Conservation (phyloP, 1,140 invertebrate species). For the Drosophila pectinifera region DNA sequence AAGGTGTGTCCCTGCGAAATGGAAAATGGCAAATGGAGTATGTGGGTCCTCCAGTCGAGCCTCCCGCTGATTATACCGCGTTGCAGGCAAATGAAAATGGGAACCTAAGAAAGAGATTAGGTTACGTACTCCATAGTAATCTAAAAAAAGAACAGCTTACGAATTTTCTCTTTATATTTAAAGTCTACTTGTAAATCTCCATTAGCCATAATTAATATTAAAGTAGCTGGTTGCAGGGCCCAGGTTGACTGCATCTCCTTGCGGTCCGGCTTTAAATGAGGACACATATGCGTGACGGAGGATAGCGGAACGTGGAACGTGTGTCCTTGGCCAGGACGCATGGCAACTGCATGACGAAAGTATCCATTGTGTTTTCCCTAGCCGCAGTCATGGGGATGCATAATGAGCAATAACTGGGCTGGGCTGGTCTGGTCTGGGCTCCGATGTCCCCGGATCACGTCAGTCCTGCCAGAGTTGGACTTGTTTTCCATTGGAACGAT, state of each 20-base stretch:
- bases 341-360: slow-evolving; percentile 39
- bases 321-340: slow-evolving; percentile 38
- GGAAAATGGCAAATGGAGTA: slow-evolving; percentile 22
- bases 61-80: slow-evolving; percentile 22
- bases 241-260: slow-evolving; percentile 17
- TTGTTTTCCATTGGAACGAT: slow-evolving; percentile 33
- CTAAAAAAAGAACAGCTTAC: no score
- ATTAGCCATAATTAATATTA: slow-evolving; percentile 62
- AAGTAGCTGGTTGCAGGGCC: slow-evolving; percentile 45
- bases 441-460: slow-evolving; percentile 31
- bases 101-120: not conserved
- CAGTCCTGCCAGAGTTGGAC: slow-evolving; percentile 14
- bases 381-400: slow-evolving; percentile 44
- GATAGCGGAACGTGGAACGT: slow-evolving; percentile 19
- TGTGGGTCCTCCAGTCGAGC: not conserved
- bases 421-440: no score
- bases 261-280: slow-evolving; percentile 22
- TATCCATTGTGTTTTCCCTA: slow-evolving; percentile 43
- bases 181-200: slow-evolving; percentile 1
- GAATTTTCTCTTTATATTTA: no score
- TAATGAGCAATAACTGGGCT: slow-evolving; percentile 54
- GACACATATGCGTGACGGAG: slow-evolving; percentile 68
- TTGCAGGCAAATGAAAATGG: slow-evolving; percentile 1
- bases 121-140: no score
- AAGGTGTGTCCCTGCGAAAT: slow-evolving; percentile 51